Percentiles rank a stretch among this genome's conserved stretches.
Evolutionary conservation across 1,140 invertebrate genomes (phyloP).

Genomic region (Zophobas morio): DNA sequence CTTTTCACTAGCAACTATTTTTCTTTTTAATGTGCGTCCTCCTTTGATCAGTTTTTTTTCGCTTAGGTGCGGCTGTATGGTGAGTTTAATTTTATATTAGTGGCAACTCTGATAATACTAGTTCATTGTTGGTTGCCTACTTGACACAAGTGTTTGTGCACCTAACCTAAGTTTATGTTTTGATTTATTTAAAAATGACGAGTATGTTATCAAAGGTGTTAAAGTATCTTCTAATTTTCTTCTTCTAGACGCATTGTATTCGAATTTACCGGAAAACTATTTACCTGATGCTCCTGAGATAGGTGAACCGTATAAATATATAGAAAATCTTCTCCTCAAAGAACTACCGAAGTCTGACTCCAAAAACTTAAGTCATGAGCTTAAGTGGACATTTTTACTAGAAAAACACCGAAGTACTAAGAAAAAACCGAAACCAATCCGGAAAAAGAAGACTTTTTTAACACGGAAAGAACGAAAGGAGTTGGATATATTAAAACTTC

Average conservation of each 20-base stretch:
- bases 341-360: slow-evolving; percentile 50
- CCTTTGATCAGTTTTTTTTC: background rate
- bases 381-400: slow-evolving; percentile 57
- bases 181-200: background rate
- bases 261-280: slow-evolving; percentile 1
- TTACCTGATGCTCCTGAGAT: slow-evolving; percentile 7
- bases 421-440: slow-evolving; percentile 48
- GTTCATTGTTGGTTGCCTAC: too few species aligned
- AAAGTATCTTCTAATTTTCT: background rate
- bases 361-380: slow-evolving; percentile 47
- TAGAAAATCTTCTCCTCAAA: slow-evolving; percentile 53
- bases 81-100: too few species aligned
- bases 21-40: background rate
- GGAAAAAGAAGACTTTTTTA: slow-evolving; percentile 58
- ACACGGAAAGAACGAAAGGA: slow-evolving; percentile 59
- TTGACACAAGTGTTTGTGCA: too few species aligned
- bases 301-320: slow-evolving; percentile 2
- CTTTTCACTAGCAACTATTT: background rate
- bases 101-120: too few species aligned
- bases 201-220: background rate
- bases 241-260: slow-evolving; percentile 7
- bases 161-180: too few species aligned
- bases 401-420: slow-evolving; percentile 49
- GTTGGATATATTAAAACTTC: slow-evolving; percentile 61
- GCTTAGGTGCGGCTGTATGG: background rate